Conservation (phyloP, 2,888 invertebrate genomes). For the Melipona beecheii region DNA sequence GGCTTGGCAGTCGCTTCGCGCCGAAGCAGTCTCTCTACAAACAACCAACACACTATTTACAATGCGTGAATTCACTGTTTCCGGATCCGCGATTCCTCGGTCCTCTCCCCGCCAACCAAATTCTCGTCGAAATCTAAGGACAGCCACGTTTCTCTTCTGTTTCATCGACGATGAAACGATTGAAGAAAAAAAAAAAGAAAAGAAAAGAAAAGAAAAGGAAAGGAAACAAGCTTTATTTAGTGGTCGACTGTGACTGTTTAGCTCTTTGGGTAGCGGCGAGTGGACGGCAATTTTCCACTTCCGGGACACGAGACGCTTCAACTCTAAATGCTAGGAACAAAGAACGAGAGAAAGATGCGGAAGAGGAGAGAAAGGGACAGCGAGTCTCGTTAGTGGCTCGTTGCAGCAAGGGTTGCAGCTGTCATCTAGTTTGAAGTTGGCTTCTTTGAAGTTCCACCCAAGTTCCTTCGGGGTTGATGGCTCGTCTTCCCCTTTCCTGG, state of each 20-base stretch:
- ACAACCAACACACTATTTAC: conserved; percentile 12
- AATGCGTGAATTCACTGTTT: conserved; percentile 4
- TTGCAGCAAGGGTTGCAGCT: neutral
- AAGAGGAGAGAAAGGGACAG: neutral
- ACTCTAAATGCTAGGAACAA: too few species aligned
- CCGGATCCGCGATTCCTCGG: too few species aligned
- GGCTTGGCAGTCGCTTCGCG: neutral
- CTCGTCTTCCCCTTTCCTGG: too few species aligned
- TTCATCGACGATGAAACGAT: neutral
- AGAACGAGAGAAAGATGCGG: neutral
- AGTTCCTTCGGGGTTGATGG: neutral
- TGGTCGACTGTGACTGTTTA: neutral
- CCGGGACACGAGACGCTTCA: too few species aligned
- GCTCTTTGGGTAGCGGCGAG: neutral
- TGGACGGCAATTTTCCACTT: neutral
- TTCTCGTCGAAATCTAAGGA: neutral
- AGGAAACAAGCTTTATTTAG: neutral
- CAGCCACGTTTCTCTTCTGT: too few species aligned
- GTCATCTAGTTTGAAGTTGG: neutral
- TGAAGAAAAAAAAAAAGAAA: too few species aligned
- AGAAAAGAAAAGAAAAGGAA: neutral
- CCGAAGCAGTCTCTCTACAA: conserved; percentile 18
- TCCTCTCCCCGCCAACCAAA: neutral
- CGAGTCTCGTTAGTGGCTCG: neutral
- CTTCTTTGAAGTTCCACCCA: neutral